Base-by-base conservation (phyloP, 2,113 vertebrate species). In the Neolamprologus cancellatus region DNA sequence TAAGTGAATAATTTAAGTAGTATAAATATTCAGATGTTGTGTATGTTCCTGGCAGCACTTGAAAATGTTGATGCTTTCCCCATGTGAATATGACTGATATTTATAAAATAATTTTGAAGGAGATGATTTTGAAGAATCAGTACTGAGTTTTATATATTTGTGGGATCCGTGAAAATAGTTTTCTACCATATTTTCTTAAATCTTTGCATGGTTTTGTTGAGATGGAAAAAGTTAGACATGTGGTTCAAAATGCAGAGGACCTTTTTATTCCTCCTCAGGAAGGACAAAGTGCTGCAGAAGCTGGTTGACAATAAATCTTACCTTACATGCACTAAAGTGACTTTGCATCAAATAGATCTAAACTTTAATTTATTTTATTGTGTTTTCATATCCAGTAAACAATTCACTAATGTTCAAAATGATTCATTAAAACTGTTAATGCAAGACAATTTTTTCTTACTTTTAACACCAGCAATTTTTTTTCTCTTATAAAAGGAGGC, bases 41-140 rank as follows among this genome's bases (percentile, higher is more conserved):
- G 44, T 54, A 44, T 85, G 18, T 61, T 83, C 88, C 89, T 87
- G 89, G 32, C 79, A 74, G 80, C 78, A 91, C 90, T 91, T 94
- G 90, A 92, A 93, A 50, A 69, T 85, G 30, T 82, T 12, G 3
- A 54, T 7, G 23, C 44, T 71, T 55, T 32, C 50, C 61, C 25
- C 4, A 2, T 59, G 39, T 81, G 34, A 88, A 52, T 66, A 57
- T 59, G 23, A 39, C 53, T 54, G 17, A 46, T 90, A 88, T 92
- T 88, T 90, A 88, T 83, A 10, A 86, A 90, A 80, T 18, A 0
- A 64, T 78, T 61, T 55, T 12, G 34, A 82, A 82, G 46, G 34
- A 90, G 57, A 88, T 86, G 69, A 84, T 85, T 88, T 78, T 88
- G n/a, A 66, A 74, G 39, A 87, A 59, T 85, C 71, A 46, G 9